Evolutionary conservation across 2,797 vertebrate genomes (phyloP), one percentile per base, ranked within the genome.

Genomic region (Hafferia zeledoni): DNA sequence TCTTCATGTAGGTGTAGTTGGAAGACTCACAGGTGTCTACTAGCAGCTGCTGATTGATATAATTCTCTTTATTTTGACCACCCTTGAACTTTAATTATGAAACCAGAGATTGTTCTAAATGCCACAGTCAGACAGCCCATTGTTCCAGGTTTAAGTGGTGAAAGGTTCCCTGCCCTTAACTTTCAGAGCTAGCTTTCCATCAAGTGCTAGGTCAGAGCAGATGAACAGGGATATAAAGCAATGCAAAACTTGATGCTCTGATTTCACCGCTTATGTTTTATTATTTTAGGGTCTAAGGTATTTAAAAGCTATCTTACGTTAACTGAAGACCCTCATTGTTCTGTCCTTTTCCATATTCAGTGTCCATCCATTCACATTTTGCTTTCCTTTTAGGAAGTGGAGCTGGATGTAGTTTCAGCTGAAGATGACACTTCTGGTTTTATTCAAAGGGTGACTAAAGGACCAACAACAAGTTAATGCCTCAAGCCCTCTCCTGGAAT

Each of bases 21-120:
- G 70, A 87, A 94, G 77, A 65, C 69, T 90, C 23, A 2, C 44
- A 78, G 23, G 6, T 93, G 30, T 57, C 52, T 33, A 14, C 92
- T 95, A 90, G 61, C 41, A 93, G 69, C n/a, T 87, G 53, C 41
- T 84, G 74, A 87, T 65, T 70, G 57, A 90, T 90, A 76, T n/a
- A 23, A 13, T 83, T 92, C 3, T 91, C 37, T 90, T 93, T 93
- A 64, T 94, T 95, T 95, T 92, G 84, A 69, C 74, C 55, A 77
- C 20, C 24, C 27, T 64, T 83, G 80, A 88, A 80, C 76, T 95
- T 91, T 77, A 95, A 84, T 92, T 79, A 79, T 59, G 30, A 89
- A 96, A 90, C 91, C 61, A 91, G n/a, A 49, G 72, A 60, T 86
- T 89, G 46, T 88, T 84, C 74, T 31, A 76, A 91, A 89, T 67